Evolutionary conservation across 2,113 vertebrate species (phyloP), one percentile per base, ranked within the genome.

Genomic region (Megatriorchis doriae): DNA sequence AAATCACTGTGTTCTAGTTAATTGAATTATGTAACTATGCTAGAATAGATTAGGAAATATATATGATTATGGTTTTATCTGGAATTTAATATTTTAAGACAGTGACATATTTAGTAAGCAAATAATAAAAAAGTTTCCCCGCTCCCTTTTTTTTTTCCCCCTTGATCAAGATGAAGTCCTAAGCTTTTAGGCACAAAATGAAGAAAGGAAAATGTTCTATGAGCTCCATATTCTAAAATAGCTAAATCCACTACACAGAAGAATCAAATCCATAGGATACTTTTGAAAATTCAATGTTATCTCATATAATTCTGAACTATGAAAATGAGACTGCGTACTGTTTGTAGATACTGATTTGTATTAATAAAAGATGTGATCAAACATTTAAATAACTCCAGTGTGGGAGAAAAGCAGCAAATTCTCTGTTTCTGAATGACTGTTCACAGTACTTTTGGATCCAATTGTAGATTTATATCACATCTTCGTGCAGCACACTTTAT

Each of bases 261-360:
- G 70, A 81, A 70, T 94, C 62, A 96, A 88, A 94, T 52, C 43
- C 56, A 93, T 8, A 83, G 68, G 29, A 79, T 56, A 7, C 18
- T 90, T 96, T 92, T 87, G 19, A 34, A 97, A 96, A 96, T 72
- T 92, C 63, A 92, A 50, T 95, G 93, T 81, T 50, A 66, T 83
- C 97, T 96, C 86, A 55, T 81, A 80, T 80, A 79, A 94, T 81
- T 81, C 73, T 94, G 61, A 96, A 96, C 66, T 86, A 36, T 75
- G 78, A 71, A 58, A 94, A 93, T 75, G 58, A 86, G 27, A 50
- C 38, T 31, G 53, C 38, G 32, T 42, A 83, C 59, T 89, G 65
- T 86, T 95, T 55, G 36, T 83, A 91, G 87, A 85, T 93, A 72
- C 36, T 86, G 56, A 86, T 93, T 94, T 95, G 38, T 85, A 75